Evolutionary conservation across 1,140 invertebrate species (phyloP), one percentile per base, ranked within the genome.

Genomic region (Drosophila sturtevanti): DNA sequence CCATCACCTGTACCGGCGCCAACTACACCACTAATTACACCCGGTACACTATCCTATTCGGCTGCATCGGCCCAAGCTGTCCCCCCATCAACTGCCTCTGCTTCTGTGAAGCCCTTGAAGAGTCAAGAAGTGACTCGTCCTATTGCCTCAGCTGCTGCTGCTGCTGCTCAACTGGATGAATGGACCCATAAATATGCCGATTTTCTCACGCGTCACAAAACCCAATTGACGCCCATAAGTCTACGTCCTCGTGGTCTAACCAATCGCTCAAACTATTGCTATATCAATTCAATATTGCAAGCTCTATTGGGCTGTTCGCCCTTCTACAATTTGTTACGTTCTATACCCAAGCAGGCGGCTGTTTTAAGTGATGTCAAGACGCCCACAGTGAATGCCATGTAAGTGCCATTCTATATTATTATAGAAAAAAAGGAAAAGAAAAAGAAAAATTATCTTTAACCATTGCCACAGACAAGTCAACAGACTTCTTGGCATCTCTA

Each of bases 181-280:
- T 91, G 81, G 73, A 89, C 90, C 22, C 72, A 80, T 24, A 91
- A 91, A 74, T 86, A 95, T 94, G 79, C 92, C 95, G 96, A 97
- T 91, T 95, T 95, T 92, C 92, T 97, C 62, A 90, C 93, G 0
- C 94, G 93, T 75, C 96, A 96, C 89, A 94, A 94, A 79, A 93
- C 97, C 77, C 95, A 97, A 80, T 95, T 96, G 90, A 93, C 94
- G 60, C 93, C 95, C 1, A 94, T 96, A 12, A 94, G 95, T 62
- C 92, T 98, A 14, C 93, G 96, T 82, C 98, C 97, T 0, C 94
- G 97, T 61, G 98, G 98, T 9, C 93, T 99, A 12, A 96, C 95
- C 37, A 99, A 99, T 92, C 95, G 95, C 59, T 97, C 96, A 55
- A 99, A 98, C 93, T 98, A 97, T 93, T 99, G 98, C 92, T 99